Percentiles rank a stretch among this genome's conserved stretches.
phyloP scores from a whole-genome alignment of 2,888 invertebrate genomes.

The Drosophila acutilabella region DNA sequence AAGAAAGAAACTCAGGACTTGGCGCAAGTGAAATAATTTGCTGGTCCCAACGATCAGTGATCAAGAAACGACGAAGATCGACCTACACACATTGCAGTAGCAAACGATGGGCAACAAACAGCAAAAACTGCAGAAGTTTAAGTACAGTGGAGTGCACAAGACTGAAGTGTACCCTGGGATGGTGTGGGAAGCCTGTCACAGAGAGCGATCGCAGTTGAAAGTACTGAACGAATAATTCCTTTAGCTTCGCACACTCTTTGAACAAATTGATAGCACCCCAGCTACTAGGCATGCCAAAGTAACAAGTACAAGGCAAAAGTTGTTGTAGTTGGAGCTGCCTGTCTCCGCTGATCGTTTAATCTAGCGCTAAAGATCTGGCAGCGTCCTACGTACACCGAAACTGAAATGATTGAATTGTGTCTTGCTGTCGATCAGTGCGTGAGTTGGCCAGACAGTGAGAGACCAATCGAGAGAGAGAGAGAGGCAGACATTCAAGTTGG shows the following conservation, averaged over 20 bases:
- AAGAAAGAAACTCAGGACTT: conserved; percentile 35
- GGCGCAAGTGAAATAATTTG: conserved; percentile 79
- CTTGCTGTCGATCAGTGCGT: conserved; percentile 77
- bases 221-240: too few species aligned
- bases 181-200: too few species aligned
- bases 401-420: conserved; percentile 83
- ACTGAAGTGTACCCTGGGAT: background rate
- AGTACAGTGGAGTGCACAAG: background rate
- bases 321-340: conserved; percentile 47
- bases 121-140: background rate
- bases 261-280: background rate
- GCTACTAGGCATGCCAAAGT: conserved; percentile 8
- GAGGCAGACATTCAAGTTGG: conserved; percentile 17
- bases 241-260: background rate
- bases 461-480: conserved; percentile 5
- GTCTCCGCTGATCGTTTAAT: conserved; percentile 81
- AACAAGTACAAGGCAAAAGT: conserved; percentile 55
- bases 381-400: conserved; percentile 64
- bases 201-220: too few species aligned
- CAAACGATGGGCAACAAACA: background rate
- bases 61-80: conserved; percentile 43
- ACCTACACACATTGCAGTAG: conserved; percentile 63
- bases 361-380: conserved; percentile 80
- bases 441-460: conserved; percentile 54
- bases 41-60: conserved; percentile 55